Percentiles rank a stretch among this genome's conserved stretches.
These are phyloP conservation scores for Microtus ochrogaster DNA, from an alignment of 2,113 vertebrate species.

Conservation along the genomic window DNA sequence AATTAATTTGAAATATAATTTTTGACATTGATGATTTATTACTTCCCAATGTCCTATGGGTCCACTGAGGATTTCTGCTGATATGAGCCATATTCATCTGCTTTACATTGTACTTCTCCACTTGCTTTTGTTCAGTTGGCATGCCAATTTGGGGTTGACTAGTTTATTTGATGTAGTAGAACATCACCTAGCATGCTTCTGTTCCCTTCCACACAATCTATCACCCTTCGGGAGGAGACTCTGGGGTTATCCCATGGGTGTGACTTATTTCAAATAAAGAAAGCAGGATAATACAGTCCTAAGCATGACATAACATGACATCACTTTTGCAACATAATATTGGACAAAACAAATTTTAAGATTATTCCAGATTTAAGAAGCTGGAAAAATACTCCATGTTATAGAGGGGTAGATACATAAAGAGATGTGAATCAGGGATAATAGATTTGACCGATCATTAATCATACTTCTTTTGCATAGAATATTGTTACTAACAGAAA, in stretches of 20 bases:
- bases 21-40: constrained; percentile 7
- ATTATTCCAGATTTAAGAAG: neutral
- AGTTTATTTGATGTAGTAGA: neutral
- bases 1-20: constrained; percentile 14
- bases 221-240: neutral
- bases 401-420: neutral
- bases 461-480: neutral
- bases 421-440: neutral
- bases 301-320: neutral
- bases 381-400: neutral
- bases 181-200: neutral
- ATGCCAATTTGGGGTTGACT: neutral
- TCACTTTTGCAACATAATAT: neutral
- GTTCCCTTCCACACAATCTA: neutral
- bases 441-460: neutral
- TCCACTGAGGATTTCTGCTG: neutral
- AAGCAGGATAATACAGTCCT: neutral
- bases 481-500: neutral
- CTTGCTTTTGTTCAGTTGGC: constrained; percentile 27
- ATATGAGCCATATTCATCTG: neutral
- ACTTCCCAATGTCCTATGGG: neutral
- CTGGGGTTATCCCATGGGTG: neutral
- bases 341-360: constrained; percentile 16
- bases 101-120: neutral
- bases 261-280: constrained; percentile 3